These are phyloP conservation scores for Sarcophaga peregrina DNA, from an alignment of 1,140 invertebrate species.

Conservation along the genomic window DNA sequence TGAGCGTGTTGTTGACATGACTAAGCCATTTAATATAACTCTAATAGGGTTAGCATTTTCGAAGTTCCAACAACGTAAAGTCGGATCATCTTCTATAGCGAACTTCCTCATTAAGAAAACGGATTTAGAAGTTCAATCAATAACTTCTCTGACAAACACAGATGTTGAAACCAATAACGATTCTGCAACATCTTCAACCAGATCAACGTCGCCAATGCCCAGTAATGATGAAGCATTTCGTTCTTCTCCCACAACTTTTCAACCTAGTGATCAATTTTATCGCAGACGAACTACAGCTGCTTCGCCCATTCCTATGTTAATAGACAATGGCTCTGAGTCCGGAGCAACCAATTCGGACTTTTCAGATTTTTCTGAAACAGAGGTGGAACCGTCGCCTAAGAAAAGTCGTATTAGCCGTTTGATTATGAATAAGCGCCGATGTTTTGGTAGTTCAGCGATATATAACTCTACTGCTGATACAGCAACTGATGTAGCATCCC, in stretches of 20 bases:
- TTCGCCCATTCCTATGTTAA: constrained; percentile 68
- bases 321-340: constrained; percentile 70
- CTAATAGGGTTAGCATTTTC: constrained; percentile 81
- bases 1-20: constrained; percentile 76
- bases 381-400: constrained; percentile 78
- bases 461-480: constrained; percentile 58
- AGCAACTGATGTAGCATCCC: constrained; percentile 70
- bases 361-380: constrained; percentile 71
- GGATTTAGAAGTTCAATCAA: constrained; percentile 77
- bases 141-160: constrained; percentile 72
- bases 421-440: constrained; percentile 67
- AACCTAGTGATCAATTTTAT: constrained; percentile 63
- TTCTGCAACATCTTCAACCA: constrained; percentile 45
- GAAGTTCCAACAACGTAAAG: constrained; percentile 78
- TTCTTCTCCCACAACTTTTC: constrained; percentile 61
- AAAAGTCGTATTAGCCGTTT: constrained; percentile 71
- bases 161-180: constrained; percentile 54
- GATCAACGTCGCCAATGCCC: constrained; percentile 12
- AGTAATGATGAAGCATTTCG: constrained; percentile 57
- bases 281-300: constrained; percentile 62
- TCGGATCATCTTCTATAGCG: constrained; percentile 74
- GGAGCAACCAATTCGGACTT: constrained; percentile 67
- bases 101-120: constrained; percentile 77
- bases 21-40: constrained; percentile 81
- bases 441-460: constrained; percentile 57